Conservation (phyloP, 2,113 vertebrate species). For the Xiphias gladius region DNA sequence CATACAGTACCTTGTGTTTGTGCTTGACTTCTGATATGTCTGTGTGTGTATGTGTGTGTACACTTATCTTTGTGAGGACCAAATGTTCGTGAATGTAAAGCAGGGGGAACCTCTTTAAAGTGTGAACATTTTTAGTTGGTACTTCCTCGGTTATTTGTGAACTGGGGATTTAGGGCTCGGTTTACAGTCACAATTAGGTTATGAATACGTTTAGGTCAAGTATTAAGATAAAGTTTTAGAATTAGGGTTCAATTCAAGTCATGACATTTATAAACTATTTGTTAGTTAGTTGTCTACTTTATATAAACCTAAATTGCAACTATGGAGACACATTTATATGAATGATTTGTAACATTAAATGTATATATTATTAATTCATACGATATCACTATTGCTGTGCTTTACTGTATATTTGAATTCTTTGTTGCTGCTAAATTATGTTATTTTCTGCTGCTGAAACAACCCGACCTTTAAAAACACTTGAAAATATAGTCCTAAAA, state of each 20-base stretch:
- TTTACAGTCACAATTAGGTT: not conserved
- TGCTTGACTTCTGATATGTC: too few species aligned
- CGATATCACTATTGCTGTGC: not conserved
- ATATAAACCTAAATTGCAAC: not conserved
- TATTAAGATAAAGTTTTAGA: not conserved
- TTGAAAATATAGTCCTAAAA: not conserved
- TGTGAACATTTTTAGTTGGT: conserved; percentile 6
- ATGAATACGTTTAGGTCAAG: conserved; percentile 8
- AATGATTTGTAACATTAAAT: not conserved
- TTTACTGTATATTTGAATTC: not conserved
- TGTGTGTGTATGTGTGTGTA: not conserved
- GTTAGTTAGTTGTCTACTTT: not conserved
- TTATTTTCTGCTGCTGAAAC: not conserved
- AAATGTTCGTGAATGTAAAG: conserved; percentile 1
- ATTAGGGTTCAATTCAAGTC: not conserved
- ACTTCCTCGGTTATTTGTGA: not conserved
- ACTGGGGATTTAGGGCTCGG: not conserved
- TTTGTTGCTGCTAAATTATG: not conserved
- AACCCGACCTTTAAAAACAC: not conserved
- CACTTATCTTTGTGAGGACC: not conserved
- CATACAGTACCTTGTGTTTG: not conserved
- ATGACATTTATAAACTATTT: not conserved
- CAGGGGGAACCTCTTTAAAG: not conserved
- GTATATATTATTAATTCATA: not conserved
- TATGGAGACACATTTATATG: not conserved